Conservation (phyloP, 2,797 vertebrate genomes). For the Numenius phaeopus region DNA sequence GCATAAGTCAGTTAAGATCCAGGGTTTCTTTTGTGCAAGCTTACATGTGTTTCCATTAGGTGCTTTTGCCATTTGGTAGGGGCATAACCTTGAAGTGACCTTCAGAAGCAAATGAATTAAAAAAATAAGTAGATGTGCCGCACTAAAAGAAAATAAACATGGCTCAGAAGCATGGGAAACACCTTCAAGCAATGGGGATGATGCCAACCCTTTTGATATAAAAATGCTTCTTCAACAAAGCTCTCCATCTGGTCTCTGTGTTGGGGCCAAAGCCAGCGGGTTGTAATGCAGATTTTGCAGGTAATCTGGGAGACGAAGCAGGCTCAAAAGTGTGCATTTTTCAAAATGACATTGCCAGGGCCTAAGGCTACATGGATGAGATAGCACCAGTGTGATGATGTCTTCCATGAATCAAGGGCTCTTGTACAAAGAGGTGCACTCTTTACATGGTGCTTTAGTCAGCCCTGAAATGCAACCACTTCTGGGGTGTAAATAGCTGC, state of each 20-base stretch:
- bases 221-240: slow-evolving; percentile 45
- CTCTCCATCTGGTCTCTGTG: slow-evolving; percentile 65
- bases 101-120: slow-evolving; percentile 42
- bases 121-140: slow-evolving; percentile 18
- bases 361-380: background rate
- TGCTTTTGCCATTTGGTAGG: background rate
- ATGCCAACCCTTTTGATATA: slow-evolving; percentile 58
- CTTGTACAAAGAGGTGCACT: background rate
- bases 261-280: slow-evolving; percentile 32
- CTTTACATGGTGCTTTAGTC: background rate
- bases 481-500: background rate
- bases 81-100: slow-evolving; percentile 19
- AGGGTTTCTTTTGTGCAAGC: background rate
- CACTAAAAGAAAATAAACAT: slow-evolving; percentile 45
- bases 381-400: background rate
- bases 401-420: background rate
- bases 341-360: background rate
- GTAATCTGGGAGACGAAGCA: slow-evolving; percentile 29
- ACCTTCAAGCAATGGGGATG: slow-evolving; percentile 55
- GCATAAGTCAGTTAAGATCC: background rate
- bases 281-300: slow-evolving; percentile 6
- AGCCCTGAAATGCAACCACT: background rate
- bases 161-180: slow-evolving; percentile 64
- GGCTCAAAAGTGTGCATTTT: slow-evolving; percentile 14
- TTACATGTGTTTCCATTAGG: background rate